phyloP scores from a whole-genome alignment of 53 echinoderm and acorn worm genomes.

The Hippasteria phrygiana region DNA sequence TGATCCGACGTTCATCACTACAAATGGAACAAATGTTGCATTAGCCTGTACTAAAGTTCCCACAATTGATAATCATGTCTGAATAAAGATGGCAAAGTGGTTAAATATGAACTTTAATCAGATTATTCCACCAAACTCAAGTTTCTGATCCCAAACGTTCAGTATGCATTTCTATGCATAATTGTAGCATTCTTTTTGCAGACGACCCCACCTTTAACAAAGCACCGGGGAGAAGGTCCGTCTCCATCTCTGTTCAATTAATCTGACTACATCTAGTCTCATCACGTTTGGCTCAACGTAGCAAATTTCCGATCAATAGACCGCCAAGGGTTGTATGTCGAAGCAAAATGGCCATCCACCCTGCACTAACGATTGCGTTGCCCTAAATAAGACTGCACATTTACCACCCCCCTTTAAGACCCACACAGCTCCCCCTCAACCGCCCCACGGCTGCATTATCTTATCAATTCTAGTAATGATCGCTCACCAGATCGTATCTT shows the following conservation, averaged over 20 bases:
- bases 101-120: too few relatives aligned
- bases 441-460: background rate
- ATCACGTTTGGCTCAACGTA: background rate
- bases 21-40: too few relatives aligned
- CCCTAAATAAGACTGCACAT: background rate
- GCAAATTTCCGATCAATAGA: conserved; percentile 15
- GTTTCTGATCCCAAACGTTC: too few relatives aligned
- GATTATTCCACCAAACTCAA: too few relatives aligned
- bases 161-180: background rate
- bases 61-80: too few relatives aligned
- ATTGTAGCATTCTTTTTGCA: too few relatives aligned
- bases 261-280: background rate
- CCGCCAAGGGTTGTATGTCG: conserved; percentile 12
- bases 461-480: conserved; percentile 33
- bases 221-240: background rate
- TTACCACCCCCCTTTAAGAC: background rate
- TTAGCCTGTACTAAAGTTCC: too few relatives aligned
- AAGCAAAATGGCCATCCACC: conserved; percentile 8
- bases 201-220: background rate
- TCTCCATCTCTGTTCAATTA: background rate
- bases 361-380: background rate
- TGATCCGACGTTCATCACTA: too few relatives aligned
- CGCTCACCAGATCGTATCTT: background rate
- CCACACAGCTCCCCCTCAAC: background rate
- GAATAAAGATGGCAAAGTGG: too few relatives aligned